Evolutionary conservation across 2,888 invertebrate genomes (phyloP).

Genomic region (Athalia circularis): DNA sequence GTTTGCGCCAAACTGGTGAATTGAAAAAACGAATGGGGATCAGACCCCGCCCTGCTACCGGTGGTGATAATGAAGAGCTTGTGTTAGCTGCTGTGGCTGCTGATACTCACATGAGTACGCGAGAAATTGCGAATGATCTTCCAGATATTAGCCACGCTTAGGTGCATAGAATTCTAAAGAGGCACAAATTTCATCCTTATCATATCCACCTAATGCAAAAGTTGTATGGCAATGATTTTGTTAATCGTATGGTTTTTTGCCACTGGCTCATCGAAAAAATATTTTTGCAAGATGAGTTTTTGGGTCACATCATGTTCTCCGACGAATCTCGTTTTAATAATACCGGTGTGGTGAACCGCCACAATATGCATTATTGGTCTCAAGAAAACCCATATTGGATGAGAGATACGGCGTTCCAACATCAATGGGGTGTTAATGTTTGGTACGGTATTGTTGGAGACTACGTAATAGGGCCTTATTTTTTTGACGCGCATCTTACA

Average conservation of each 20-base stretch:
- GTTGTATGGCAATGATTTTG: slow-evolving; percentile 46
- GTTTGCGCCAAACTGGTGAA: slow-evolving; percentile 18
- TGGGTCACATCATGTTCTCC: slow-evolving; percentile 25
- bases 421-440: slow-evolving; percentile 28
- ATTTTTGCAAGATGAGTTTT: background rate
- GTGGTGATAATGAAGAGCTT: slow-evolving; percentile 12
- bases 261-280: slow-evolving; percentile 32
- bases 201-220: slow-evolving; percentile 45
- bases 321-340: slow-evolving; percentile 31
- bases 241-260: slow-evolving; percentile 45
- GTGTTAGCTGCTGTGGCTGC: slow-evolving; percentile 21
- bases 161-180: background rate
- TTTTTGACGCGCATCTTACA: too few relatives aligned
- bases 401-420: slow-evolving; percentile 11
- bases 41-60: slow-evolving; percentile 5
- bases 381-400: slow-evolving; percentile 9
- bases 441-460: slow-evolving; percentile 26
- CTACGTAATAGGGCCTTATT: slow-evolving; percentile 14
- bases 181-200: slow-evolving; percentile 33
- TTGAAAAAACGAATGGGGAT: background rate
- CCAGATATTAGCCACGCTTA: background rate
- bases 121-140: slow-evolving; percentile 13
- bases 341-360: slow-evolving; percentile 22
- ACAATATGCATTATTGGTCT: slow-evolving; percentile 18
- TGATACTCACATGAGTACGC: slow-evolving; percentile 14